A percentile compares a stretch with the other conserved stretches of the same genome.
phyloP scores from a whole-genome alignment of 2,113 vertebrate species.

The Rhinolophus ferrumequinum region DNA sequence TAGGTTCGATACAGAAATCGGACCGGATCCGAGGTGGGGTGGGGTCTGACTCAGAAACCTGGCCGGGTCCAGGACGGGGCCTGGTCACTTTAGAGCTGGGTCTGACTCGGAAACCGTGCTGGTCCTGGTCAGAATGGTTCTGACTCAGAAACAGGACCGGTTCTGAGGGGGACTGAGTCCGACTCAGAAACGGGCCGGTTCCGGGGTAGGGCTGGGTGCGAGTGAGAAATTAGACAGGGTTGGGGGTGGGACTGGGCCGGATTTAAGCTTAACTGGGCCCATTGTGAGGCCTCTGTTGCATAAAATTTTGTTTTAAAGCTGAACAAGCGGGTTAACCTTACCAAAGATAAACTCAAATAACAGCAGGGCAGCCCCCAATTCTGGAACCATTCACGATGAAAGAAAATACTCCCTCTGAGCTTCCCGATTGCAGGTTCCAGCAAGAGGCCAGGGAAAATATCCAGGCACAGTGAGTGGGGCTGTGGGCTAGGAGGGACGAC shows the following conservation, averaged over 20 bases:
- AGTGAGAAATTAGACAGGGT: background rate
- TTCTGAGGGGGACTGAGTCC: background rate
- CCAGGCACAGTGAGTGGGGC: background rate
- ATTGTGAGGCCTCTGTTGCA: background rate
- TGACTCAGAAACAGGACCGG: background rate
- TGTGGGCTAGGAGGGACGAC: background rate
- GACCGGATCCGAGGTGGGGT: no score
- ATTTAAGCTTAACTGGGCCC: background rate
- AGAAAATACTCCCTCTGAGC: background rate
- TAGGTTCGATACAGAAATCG: no score
- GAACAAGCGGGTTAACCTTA: background rate
- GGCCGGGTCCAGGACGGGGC: no score
- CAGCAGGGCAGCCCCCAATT: background rate
- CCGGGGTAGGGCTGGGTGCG: background rate
- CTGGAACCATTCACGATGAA: background rate
- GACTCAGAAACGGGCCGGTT: no score
- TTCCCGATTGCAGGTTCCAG: background rate
- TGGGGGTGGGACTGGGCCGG: background rate
- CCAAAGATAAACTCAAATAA: background rate
- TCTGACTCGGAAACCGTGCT: no score
- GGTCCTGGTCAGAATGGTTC: no score
- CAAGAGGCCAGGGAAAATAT: background rate
- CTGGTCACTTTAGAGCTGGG: no score
- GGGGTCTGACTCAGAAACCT: background rate
- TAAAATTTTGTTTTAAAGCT: background rate